Evolutionary conservation across 2,888 invertebrate genomes (phyloP), one percentile per base, ranked within the genome.

Genomic region (Leptopilina drosophilae): DNA sequence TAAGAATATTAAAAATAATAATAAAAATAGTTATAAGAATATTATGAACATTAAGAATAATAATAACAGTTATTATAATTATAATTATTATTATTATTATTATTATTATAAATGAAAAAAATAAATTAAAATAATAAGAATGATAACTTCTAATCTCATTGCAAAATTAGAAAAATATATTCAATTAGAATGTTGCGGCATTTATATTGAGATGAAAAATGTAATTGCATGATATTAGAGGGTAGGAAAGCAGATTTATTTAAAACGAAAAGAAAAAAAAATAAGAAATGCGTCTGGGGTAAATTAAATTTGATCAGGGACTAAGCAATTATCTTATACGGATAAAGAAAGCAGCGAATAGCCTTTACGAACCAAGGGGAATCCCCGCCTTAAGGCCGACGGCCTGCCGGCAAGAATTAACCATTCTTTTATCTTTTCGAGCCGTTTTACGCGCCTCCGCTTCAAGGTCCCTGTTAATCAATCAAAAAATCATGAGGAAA

Each of bases 401-500:
- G 82, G 82, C 82, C 85, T 87, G 88, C 87, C 88, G 83, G 82
- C 83, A 85, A 83, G 86, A 89, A 84, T 84, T 82, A 84, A 84
- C 79, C 84, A 84, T 82, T 84, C 84, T 82, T 82, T 84, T 84
- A 84, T 88, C 88, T 88, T 88, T 82, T 86, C 84, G 84, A 85
- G 83, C 81, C 78, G 79, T 85, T 87, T 87, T 82, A 82, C 83
- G 86, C 84, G 85, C 84, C 87, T 88, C 88, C 83, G 81, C 81
- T 87, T 81, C 84, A 84, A 83, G 83, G 83, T 84, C 85, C 82
- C 83, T 86, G 84, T 87, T 90, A 90, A 91, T 91, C 90, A 90
- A 91, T 90, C 91, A 91, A 88, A 89, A 88, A 89, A 89, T 86
- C 85, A 85, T 86, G 85, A 86, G 84, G 76, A 83, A 86, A 87